Conservation (phyloP, 2,113 vertebrate species). For the Gadus macrocephalus region DNA sequence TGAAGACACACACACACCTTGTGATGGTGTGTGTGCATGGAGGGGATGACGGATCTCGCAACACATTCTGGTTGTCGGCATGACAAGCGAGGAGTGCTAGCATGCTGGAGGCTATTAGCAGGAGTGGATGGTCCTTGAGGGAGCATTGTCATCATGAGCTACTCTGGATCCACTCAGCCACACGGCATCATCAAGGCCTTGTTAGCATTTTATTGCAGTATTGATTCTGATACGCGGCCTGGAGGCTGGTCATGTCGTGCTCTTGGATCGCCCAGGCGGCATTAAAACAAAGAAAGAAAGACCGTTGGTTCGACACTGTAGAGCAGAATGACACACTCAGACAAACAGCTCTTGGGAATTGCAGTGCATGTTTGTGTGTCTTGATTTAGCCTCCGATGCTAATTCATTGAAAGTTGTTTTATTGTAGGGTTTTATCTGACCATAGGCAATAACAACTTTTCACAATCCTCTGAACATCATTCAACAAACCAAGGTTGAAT, state of each 20-base stretch:
- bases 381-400: too few species aligned
- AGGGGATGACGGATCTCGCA: background rate
- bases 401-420: too few species aligned
- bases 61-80: slow-evolving; percentile 4
- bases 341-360: too few species aligned
- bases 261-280: too few species aligned
- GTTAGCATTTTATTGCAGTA: slow-evolving; percentile 43
- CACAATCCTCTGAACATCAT: too few species aligned
- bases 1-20: background rate
- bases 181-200: slow-evolving; percentile 38
- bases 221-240: slow-evolving; percentile 34
- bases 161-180: slow-evolving; percentile 13
- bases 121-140: slow-evolving; percentile 25
- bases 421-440: too few species aligned
- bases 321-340: too few species aligned
- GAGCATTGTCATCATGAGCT: slow-evolving; percentile 30
- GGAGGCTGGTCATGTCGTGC: slow-evolving; percentile 31
- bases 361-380: too few species aligned
- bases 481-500: too few species aligned
- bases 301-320: too few species aligned
- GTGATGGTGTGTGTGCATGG: background rate
- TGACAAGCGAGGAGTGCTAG: slow-evolving; percentile 12
- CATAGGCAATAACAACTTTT: too few species aligned
- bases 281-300: too few species aligned
- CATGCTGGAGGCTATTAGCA: background rate